phyloP scores from a whole-genome alignment of 2,797 vertebrate species.

The Hyperoplus lanceolatus region DNA sequence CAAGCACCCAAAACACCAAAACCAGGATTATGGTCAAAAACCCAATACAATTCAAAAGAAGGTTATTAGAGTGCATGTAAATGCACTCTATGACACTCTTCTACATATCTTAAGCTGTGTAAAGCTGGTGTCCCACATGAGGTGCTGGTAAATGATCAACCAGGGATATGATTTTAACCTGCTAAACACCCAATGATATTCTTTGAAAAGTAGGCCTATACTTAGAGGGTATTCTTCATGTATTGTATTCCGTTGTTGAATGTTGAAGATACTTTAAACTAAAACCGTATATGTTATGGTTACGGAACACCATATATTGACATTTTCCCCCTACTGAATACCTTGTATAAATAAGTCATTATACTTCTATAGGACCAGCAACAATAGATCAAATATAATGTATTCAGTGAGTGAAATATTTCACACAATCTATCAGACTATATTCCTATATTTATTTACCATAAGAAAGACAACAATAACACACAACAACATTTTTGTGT shows the following conservation, averaged over 20 bases:
- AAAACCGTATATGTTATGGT: not conserved
- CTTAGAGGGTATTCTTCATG: not conserved
- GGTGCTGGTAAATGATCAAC: conserved; percentile 74
- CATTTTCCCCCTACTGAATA: not conserved
- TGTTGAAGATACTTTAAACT: not conserved
- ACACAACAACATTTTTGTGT: not conserved
- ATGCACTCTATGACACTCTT: conserved; percentile 50
- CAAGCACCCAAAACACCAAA: no score
- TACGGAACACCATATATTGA: not conserved
- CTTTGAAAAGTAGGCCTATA: not conserved
- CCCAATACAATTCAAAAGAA: not conserved
- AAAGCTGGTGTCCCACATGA: conserved; percentile 66
- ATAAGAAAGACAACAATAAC: conserved; percentile 2
- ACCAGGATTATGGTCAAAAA: no score
- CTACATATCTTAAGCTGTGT: conserved; percentile 62
- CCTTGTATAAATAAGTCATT: not conserved
- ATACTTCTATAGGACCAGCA: conserved; percentile 8
- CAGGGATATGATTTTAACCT: conserved; percentile 40
- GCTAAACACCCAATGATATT: conserved; percentile 37
- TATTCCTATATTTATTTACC: not conserved
- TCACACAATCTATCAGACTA: not conserved
- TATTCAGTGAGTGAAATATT: not conserved
- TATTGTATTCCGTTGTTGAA: not conserved
- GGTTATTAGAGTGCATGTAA: conserved; percentile 7
- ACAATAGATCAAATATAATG: not conserved